Conservation (phyloP, 2,797 vertebrate species). For the Chloroceryle inda region DNA sequence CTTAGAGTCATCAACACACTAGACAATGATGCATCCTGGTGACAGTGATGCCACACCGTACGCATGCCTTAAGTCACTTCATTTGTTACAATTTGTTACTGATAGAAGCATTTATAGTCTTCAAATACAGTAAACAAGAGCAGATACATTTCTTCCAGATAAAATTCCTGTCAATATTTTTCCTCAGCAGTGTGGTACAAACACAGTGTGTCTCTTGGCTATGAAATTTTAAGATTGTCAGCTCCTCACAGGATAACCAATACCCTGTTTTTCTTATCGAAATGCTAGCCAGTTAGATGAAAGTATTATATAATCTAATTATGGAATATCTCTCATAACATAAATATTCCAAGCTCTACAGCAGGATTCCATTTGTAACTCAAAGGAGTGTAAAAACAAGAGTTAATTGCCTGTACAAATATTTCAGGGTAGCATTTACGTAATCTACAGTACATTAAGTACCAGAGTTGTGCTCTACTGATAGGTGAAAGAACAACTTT, state of each 20-base stretch:
- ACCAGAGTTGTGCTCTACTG: slow-evolving; percentile 72
- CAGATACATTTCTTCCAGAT: neutral
- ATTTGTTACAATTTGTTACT: neutral
- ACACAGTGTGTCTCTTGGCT: neutral
- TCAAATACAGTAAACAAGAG: neutral
- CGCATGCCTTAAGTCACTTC: neutral
- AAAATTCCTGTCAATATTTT: neutral
- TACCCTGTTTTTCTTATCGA: neutral
- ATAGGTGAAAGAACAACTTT: slow-evolving; percentile 78
- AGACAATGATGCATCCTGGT: neutral
- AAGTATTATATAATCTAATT: slow-evolving; percentile 42
- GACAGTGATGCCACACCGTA: neutral
- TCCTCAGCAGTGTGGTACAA: neutral
- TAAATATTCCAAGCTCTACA: slow-evolving; percentile 43
- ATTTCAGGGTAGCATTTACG: slow-evolving; percentile 75
- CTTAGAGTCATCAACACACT: neutral
- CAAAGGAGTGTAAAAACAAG: slow-evolving; percentile 72
- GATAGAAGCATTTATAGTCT: neutral
- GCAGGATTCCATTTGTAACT: slow-evolving; percentile 68
- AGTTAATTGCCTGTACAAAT: slow-evolving; percentile 78
- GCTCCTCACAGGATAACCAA: neutral
- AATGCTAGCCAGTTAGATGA: neutral
- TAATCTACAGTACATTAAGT: slow-evolving; percentile 80
- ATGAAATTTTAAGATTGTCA: neutral
- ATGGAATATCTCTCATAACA: slow-evolving; percentile 42